A percentile compares a stretch with the other conserved stretches of the same genome.
These are phyloP conservation scores for Eristalis pertinax DNA, from an alignment of 2,888 invertebrate species.

Conservation along the genomic window DNA sequence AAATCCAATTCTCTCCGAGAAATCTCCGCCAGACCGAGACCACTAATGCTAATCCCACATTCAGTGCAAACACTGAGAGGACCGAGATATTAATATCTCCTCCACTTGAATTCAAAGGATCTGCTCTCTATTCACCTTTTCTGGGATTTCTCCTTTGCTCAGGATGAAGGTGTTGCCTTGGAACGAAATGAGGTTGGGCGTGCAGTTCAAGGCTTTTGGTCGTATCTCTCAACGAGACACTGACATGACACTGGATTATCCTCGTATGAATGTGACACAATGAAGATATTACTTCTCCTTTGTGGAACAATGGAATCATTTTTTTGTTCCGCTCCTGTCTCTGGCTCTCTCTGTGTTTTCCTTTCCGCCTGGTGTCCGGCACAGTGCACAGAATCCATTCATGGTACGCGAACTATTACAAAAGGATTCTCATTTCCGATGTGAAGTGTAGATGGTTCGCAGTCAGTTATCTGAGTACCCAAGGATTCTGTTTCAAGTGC, in stretches of 20 bases:
- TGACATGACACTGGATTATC: neutral
- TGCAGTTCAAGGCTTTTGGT: neutral
- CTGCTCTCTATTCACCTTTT: constrained; percentile 25
- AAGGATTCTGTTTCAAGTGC: neutral
- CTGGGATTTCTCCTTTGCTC: neutral
- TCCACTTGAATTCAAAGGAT: constrained; percentile 19
- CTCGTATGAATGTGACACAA: constrained; percentile 1
- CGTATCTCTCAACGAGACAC: neutral
- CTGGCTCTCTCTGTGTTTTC: neutral
- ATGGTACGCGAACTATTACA: neutral
- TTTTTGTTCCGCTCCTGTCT: neutral
- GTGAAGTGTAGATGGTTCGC: constrained; percentile 3
- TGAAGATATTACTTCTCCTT: neutral
- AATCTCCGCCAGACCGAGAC: neutral
- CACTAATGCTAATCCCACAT: constrained; percentile 14
- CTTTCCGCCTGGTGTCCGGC: neutral
- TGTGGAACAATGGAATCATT: neutral
- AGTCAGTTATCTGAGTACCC: neutral
- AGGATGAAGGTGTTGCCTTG: constrained; percentile 7
- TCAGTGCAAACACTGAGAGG: constrained; percentile 16
- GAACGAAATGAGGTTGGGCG: neutral
- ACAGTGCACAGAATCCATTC: neutral
- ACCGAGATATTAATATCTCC: constrained; percentile 37
- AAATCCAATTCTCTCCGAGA: neutral
- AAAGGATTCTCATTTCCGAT: constrained; percentile 5